Evolutionary conservation across 1,140 invertebrate species (phyloP), one percentile per base, ranked within the genome.

Genomic region (Nebria ingens): DNA sequence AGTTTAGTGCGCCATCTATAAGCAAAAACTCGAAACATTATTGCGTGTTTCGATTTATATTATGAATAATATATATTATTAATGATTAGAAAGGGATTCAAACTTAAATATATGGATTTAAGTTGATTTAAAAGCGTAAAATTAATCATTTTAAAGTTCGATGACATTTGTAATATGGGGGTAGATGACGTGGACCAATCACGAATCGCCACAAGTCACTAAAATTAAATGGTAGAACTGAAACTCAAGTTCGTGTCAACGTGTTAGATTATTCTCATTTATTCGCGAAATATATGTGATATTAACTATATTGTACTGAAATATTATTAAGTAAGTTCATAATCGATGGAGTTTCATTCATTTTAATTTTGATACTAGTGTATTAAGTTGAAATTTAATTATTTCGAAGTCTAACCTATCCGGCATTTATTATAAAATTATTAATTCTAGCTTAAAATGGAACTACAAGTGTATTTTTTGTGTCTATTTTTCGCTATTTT

Each of bases 141-240:
- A n/a, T n/a, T n/a, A n/a, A n/a, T n/a, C n/a, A n/a, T n/a, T n/a
- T n/a, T n/a, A n/a, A n/a, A n/a, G n/a, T n/a, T n/a, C n/a, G n/a
- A n/a, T n/a, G n/a, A n/a, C n/a, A 34, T 34, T 34, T 34, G 25
- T 34, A n/a, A 9, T 9, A n/a, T 34, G 25, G 25, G 25, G 25
- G n/a, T 34, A 34, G 6, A n/a, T 34, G 53, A 67, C 67, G 67
- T 69, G 67, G 62, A 63, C 67, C 65, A 69, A 69, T 69, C 58
- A 60, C 19, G 53, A 13, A 20, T 49, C 64, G 66, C 62, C 67
- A 68, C 54, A 38, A 61, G 58, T 56, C 38, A 60, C 51, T 29
- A 53, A 45, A 29, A 54, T 59, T 52, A 19, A 51, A 54, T 25
- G 23, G 23, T 9, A 13, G 19, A 54, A 59, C 25, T 25, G 51